These are phyloP conservation scores for Saxidomus purpurata DNA, from an alignment of 1,140 invertebrate species.

Conservation along the genomic window DNA sequence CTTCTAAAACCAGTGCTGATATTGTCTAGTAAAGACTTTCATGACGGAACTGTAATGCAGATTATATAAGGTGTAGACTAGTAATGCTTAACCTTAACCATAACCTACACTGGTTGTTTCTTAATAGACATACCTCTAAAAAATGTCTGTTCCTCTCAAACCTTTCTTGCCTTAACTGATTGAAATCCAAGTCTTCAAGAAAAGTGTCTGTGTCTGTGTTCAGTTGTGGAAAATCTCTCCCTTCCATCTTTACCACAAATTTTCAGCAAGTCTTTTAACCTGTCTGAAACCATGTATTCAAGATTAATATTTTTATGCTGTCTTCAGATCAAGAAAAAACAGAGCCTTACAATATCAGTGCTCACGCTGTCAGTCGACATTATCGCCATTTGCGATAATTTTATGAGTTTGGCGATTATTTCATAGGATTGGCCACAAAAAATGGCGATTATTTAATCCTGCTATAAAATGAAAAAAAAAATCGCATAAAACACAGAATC, in stretches of 20 bases:
- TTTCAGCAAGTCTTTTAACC: too few relatives aligned
- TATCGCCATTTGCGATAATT: too few relatives aligned
- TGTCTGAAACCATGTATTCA: too few relatives aligned
- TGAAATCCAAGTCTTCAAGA: constrained; percentile 46
- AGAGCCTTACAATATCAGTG: too few relatives aligned
- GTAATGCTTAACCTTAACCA: not conserved
- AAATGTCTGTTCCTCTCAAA: constrained; percentile 57
- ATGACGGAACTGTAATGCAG: not conserved
- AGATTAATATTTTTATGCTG: too few relatives aligned
- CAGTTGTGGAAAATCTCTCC: not conserved
- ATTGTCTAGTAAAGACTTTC: not conserved
- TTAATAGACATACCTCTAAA: constrained; percentile 32
- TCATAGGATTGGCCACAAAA: too few relatives aligned
- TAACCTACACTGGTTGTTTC: not conserved
- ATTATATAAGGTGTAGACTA: not conserved
- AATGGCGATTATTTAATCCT: too few relatives aligned
- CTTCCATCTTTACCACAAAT: not conserved
- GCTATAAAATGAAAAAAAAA: too few relatives aligned
- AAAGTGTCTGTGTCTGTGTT: constrained; percentile 28
- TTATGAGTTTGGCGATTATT: too few relatives aligned
- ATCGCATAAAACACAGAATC: too few relatives aligned
- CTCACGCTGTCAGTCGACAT: too few relatives aligned
- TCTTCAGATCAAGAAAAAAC: too few relatives aligned
- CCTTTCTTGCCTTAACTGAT: constrained; percentile 46
- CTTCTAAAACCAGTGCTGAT: not conserved